phyloP scores from a whole-genome alignment of 2,113 vertebrate genomes.

The Cisticola juncidis region DNA sequence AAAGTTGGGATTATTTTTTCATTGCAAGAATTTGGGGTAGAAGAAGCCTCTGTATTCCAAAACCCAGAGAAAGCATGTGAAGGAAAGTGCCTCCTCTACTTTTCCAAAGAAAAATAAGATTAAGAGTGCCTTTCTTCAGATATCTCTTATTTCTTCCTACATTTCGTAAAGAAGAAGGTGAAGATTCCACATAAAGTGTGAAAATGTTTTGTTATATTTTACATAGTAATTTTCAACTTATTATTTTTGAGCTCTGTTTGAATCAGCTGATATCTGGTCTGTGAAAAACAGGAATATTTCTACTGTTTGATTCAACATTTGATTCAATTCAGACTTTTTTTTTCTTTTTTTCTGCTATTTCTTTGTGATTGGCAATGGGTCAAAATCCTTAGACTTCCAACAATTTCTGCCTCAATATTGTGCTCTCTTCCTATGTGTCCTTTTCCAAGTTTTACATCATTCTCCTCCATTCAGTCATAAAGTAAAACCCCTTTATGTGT shows the following conservation, averaged over 20 bases:
- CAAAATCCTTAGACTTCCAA: background rate
- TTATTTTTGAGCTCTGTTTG: background rate
- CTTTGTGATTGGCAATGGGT: background rate
- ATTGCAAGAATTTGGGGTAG: background rate
- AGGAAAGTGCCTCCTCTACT: background rate
- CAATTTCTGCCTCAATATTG: background rate
- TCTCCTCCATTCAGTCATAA: constrained; percentile 2
- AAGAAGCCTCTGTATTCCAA: background rate
- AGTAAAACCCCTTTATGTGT: background rate
- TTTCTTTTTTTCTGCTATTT: background rate
- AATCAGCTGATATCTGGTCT: background rate
- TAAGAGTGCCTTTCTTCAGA: background rate
- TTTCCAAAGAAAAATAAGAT: background rate
- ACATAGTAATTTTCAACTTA: background rate
- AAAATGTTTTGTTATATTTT: background rate
- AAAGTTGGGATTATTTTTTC: background rate
- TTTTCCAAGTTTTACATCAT: background rate
- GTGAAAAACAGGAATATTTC: background rate
- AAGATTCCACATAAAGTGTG: background rate
- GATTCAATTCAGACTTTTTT: background rate
- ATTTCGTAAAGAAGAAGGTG: background rate
- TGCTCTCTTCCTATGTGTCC: background rate
- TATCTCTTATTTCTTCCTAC: background rate
- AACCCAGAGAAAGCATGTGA: background rate
- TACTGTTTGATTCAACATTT: background rate